These are phyloP conservation scores for Pseudorectes ferrugineus DNA, from an alignment of 2,113 vertebrate species.

Conservation along the genomic window DNA sequence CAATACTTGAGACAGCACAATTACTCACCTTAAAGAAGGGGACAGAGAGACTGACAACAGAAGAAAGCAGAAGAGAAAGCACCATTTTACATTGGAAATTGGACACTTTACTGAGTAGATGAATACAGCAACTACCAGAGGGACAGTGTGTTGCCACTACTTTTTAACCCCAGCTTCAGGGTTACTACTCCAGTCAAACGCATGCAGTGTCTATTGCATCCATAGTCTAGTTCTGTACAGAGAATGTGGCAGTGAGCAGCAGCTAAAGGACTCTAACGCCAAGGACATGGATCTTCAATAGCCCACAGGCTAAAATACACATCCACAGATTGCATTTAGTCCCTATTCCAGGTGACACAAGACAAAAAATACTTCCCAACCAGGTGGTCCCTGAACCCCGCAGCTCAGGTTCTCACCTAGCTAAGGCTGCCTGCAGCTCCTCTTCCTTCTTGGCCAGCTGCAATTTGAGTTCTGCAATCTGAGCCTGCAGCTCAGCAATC, in stretches of 20 bases:
- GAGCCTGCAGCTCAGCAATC: conserved; percentile 94
- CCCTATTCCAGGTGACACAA: not conserved
- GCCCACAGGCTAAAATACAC: not conserved
- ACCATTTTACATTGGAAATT: not conserved
- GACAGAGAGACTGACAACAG: conserved; percentile 14
- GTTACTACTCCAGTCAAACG: not conserved
- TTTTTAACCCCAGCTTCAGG: not conserved
- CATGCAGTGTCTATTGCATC: not conserved
- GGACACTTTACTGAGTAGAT: not conserved
- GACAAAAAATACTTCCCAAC: not conserved
- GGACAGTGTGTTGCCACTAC: not conserved
- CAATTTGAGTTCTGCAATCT: conserved; percentile 93
- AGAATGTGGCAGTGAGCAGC: not conserved
- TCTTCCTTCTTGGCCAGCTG: conserved; percentile 98
- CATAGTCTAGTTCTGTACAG: not conserved
- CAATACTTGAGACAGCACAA: not conserved
- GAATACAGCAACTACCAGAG: not conserved
- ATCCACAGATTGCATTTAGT: not conserved
- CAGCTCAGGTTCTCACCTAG: conserved; percentile 75
- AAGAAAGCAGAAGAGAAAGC: conserved; percentile 41
- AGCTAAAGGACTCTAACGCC: not conserved
- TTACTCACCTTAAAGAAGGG: conserved; percentile 2
- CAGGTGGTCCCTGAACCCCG: not conserved
- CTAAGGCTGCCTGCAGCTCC: conserved; percentile 90
- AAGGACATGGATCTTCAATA: not conserved